Evolutionary conservation across 2,797 vertebrate genomes (phyloP).

Genomic region (Coregonus suidteri): DNA sequence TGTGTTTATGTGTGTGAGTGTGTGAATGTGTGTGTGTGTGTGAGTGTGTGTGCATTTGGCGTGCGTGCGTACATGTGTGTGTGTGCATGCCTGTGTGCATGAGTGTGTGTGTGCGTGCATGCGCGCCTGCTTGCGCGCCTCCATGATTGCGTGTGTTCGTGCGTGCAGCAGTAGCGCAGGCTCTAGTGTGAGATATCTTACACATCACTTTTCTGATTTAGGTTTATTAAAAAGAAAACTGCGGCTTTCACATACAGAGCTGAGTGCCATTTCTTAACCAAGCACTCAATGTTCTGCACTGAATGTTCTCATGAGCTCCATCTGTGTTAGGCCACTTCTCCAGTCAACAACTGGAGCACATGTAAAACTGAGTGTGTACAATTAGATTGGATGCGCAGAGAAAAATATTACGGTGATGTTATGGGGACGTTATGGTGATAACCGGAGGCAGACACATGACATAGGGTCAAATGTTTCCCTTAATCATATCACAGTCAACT

Average conservation of each 20-base stretch:
- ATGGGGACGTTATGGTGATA: too few species aligned
- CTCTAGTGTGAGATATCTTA: slow-evolving; percentile 53
- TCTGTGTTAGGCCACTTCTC: slow-evolving; percentile 29
- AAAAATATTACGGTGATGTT: too few species aligned
- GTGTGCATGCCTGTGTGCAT: too few species aligned
- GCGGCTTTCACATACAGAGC: slow-evolving; percentile 31
- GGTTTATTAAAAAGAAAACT: slow-evolving; percentile 65
- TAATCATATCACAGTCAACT: too few species aligned
- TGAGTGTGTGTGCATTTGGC: slow-evolving; percentile 26
- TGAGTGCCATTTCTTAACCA: slow-evolving; percentile 43
- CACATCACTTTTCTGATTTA: slow-evolving; percentile 65
- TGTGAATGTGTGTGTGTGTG: too few species aligned
- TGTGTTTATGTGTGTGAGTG: too few species aligned
- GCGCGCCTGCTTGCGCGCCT: too few species aligned
- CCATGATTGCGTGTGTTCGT: slow-evolving; percentile 15
- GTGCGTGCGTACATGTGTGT: not conserved
- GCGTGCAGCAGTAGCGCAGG: not conserved
- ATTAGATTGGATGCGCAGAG: too few species aligned
- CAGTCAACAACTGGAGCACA: too few species aligned
- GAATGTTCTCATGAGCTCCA: slow-evolving; percentile 13
- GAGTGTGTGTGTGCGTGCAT: slow-evolving; percentile 13
- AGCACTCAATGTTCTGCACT: slow-evolving; percentile 6
- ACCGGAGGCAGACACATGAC: too few species aligned
- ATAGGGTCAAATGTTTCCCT: too few species aligned
- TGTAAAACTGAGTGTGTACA: too few species aligned